These are phyloP conservation scores for Phaenicophaeus curvirostris DNA, from an alignment of 2,797 vertebrate species.

Conservation along the genomic window DNA sequence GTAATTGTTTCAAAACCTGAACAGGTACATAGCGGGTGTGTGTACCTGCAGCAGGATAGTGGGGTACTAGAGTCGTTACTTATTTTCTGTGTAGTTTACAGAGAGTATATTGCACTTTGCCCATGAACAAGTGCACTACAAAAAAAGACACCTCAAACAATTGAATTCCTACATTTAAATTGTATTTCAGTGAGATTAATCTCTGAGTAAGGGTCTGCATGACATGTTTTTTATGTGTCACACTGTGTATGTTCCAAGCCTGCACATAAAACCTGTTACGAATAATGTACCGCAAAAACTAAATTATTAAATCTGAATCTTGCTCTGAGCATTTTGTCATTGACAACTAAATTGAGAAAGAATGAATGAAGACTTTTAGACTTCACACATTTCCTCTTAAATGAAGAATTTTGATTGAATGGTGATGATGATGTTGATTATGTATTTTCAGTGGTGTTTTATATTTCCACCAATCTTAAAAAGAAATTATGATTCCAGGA, in stretches of 20 bases:
- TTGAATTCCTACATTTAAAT: neutral
- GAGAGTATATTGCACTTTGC: neutral
- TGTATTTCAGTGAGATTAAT: neutral
- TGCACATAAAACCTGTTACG: fast-evolving
- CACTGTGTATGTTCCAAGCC: fast-evolving
- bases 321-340: neutral
- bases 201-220: neutral
- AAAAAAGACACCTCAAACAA: neutral
- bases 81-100: neutral
- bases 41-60: neutral
- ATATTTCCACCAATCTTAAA: neutral
- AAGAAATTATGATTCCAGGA: slow-evolving; percentile 78
- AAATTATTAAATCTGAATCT: neutral
- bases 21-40: neutral
- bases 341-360: neutral
- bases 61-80: neutral
- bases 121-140: neutral
- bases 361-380: neutral
- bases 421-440: neutral
- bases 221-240: fast-evolving
- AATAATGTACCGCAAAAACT: neutral
- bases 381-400: neutral
- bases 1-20: neutral
- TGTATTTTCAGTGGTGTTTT: neutral
- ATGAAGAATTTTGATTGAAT: neutral